Percentiles rank a stretch among this genome's conserved stretches.
These are phyloP conservation scores for Planiliza haematocheilus DNA, from an alignment of 2,113 vertebrate species.

Conservation along the genomic window DNA sequence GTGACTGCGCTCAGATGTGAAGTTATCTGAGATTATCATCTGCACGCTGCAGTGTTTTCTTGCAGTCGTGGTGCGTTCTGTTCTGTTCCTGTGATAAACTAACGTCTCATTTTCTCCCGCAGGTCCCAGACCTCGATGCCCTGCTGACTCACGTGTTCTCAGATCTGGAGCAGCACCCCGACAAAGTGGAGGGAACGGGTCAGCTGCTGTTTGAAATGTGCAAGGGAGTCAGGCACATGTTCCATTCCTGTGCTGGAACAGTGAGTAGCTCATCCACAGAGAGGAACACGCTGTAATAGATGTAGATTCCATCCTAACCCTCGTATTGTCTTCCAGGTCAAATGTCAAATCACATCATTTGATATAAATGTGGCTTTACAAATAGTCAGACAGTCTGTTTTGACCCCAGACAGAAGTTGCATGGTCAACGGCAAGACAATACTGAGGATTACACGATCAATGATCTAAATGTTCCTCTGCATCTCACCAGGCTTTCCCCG, in stretches of 20 bases:
- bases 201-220: conserved; percentile 96
- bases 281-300: too few species aligned
- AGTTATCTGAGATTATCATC: background rate
- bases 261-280: too few species aligned
- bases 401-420: too few species aligned
- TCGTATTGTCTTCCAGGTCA: too few species aligned
- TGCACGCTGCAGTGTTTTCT: background rate
- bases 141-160: conserved; percentile 90
- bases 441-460: too few species aligned
- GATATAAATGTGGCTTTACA: too few species aligned
- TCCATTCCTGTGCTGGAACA: conserved; percentile 90
- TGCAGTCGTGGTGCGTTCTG: too few species aligned
- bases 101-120: background rate
- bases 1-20: background rate
- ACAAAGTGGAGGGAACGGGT: conserved; percentile 92
- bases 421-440: too few species aligned
- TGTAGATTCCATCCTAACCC: too few species aligned
- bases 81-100: background rate
- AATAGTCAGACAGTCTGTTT: too few species aligned
- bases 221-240: conserved; percentile 94
- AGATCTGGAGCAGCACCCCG: conserved; percentile 87
- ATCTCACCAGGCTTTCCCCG: conserved; percentile 83
- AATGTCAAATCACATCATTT: too few species aligned
- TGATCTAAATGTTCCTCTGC: background rate
- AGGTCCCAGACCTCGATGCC: conserved; percentile 91